These are phyloP conservation scores for Forficula auricularia DNA, from an alignment of 1,140 invertebrate genomes.

Conservation along the genomic window DNA sequence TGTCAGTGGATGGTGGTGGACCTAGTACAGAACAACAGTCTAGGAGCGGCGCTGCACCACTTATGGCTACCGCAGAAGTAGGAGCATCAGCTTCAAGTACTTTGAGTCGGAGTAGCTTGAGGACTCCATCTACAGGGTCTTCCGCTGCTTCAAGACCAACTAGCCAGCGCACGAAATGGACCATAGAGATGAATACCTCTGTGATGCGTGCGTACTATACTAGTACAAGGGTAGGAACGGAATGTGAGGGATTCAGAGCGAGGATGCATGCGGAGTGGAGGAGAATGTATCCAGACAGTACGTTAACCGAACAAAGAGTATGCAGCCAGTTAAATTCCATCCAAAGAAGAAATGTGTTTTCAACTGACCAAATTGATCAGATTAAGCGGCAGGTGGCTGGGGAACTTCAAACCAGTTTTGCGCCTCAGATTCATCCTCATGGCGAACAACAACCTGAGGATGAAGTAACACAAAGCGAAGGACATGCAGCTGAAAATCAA, in stretches of 20 bases:
- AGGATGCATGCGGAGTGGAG: background rate
- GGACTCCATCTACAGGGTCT: background rate
- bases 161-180: background rate
- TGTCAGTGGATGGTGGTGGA: slow-evolving; percentile 1
- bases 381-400: too few relatives aligned
- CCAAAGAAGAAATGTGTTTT: too few relatives aligned
- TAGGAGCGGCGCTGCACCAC: background rate
- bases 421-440: too few relatives aligned
- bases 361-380: too few relatives aligned
- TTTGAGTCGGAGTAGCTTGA: too few relatives aligned
- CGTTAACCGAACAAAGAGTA: background rate
- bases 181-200: background rate
- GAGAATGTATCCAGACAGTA: background rate
- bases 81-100: too few relatives aligned
- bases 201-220: background rate
- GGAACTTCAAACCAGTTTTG: too few relatives aligned
- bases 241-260: background rate
- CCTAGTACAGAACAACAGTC: background rate
- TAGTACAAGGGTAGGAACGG: background rate
- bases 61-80: background rate
- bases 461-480: too few relatives aligned
- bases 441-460: too few relatives aligned
- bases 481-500: too few relatives aligned
- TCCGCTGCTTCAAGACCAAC: background rate
- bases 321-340: too few relatives aligned